phyloP scores from a whole-genome alignment of 2,888 invertebrate genomes.

The Hirtodrosophila alboralis region DNA sequence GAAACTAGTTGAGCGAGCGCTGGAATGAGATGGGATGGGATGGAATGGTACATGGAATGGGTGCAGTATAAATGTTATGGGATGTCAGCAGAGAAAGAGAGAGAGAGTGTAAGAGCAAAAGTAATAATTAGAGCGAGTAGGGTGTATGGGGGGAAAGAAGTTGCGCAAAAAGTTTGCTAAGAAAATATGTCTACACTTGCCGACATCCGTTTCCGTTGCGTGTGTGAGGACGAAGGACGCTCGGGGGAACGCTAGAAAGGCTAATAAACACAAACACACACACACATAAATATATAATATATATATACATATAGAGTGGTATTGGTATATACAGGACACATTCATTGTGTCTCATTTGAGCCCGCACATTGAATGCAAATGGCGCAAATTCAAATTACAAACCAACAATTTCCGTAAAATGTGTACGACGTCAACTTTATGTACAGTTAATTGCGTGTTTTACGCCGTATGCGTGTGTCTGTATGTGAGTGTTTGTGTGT shows the following conservation, averaged over 20 bases:
- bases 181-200: slow-evolving; percentile 74
- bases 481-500: slow-evolving; percentile 4
- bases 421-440: slow-evolving; percentile 43
- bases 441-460: slow-evolving; percentile 51
- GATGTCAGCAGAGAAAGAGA: slow-evolving; percentile 11
- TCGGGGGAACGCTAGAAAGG: slow-evolving; percentile 39
- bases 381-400: slow-evolving; percentile 67
- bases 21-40: slow-evolving; percentile 1
- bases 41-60: slow-evolving; percentile 5
- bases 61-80: slow-evolving; percentile 48
- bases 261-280: slow-evolving; percentile 43
- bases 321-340: slow-evolving; percentile 44
- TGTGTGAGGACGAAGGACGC: slow-evolving; percentile 32
- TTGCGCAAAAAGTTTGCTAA: slow-evolving; percentile 57
- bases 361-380: slow-evolving; percentile 60
- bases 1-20: slow-evolving; percentile 46
- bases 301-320: slow-evolving; percentile 3
- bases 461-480: slow-evolving; percentile 2
- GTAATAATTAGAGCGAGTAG: neutral
- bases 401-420: slow-evolving; percentile 68
- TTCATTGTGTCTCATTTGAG: slow-evolving; percentile 63
- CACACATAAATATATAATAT: slow-evolving; percentile 3
- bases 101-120: neutral
- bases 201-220: slow-evolving; percentile 67
- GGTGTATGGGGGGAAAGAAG: neutral